Percentiles rank a stretch among this genome's conserved stretches.
Evolutionary conservation across 2,797 vertebrate genomes (phyloP).

Genomic region (Pteropus rufus): DNA sequence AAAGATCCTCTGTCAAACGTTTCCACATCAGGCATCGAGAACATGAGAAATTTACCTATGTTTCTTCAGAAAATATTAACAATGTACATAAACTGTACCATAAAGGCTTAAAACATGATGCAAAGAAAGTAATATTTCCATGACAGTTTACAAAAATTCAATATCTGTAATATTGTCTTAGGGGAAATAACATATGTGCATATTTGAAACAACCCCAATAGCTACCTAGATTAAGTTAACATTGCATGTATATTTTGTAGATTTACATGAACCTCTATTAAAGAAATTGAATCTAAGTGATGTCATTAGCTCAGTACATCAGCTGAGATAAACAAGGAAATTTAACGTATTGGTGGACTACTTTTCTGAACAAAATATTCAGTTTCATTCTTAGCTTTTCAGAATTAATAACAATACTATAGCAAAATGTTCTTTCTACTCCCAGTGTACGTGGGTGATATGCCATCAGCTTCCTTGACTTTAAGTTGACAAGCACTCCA

Average conservation of each 20-base stretch:
- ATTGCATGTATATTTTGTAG: constrained; percentile 16
- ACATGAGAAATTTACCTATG: constrained; percentile 78
- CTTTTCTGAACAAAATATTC: not conserved
- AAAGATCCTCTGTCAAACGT: constrained; percentile 8
- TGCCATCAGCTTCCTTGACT: not conserved
- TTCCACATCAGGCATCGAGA: not conserved
- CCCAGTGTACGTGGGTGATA: not conserved
- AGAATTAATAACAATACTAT: not conserved
- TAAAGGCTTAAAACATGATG: constrained; percentile 80
- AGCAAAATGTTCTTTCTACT: not conserved
- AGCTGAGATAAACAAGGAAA: not conserved
- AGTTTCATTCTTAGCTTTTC: not conserved
- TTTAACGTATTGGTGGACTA: not conserved
- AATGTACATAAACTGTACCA: constrained; percentile 78
- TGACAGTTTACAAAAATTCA: constrained; percentile 74
- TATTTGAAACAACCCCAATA: constrained; percentile 58
- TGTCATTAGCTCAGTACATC: not conserved
- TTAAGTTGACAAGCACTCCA: not conserved
- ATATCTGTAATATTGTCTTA: constrained; percentile 76
- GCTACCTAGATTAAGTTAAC: constrained; percentile 63
- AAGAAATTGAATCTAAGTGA: not conserved
- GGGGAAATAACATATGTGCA: constrained; percentile 64
- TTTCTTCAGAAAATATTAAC: constrained; percentile 73
- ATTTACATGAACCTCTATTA: not conserved
- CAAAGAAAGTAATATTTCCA: constrained; percentile 74